Percentiles rank a stretch among this genome's conserved stretches.
Conservation (phyloP, 2,888 invertebrate species). For the Cremastobaeus sp. region DNA sequence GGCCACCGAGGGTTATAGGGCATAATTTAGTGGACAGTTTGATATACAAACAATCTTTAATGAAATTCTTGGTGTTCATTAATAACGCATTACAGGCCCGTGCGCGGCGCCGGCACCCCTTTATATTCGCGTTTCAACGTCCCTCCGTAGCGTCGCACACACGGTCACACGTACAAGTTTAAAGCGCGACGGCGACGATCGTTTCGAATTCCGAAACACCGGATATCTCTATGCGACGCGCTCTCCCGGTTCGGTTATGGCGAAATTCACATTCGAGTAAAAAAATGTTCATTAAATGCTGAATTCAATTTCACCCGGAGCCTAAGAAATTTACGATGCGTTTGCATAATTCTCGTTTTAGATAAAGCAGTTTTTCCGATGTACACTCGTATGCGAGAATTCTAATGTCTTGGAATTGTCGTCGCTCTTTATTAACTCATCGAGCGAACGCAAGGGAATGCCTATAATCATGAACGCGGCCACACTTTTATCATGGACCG, state of each 20-base stretch:
- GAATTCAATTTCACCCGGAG: constrained; percentile 56
- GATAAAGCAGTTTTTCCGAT: constrained; percentile 45
- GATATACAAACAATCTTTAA: constrained; percentile 83
- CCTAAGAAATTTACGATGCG: constrained; percentile 60
- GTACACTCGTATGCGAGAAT: constrained; percentile 48
- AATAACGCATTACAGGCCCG: constrained; percentile 82
- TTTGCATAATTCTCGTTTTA: constrained; percentile 54
- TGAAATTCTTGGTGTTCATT: constrained; percentile 85
- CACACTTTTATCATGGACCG: background rate
- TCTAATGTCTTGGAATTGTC: constrained; percentile 50
- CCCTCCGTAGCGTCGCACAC: constrained; percentile 55
- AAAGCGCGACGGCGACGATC: constrained; percentile 63
- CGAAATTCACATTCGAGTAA: constrained; percentile 57
- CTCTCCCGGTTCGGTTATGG: constrained; percentile 55
- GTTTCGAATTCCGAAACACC: constrained; percentile 65
- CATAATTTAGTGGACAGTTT: constrained; percentile 82
- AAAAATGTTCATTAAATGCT: constrained; percentile 62
- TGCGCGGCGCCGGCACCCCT: constrained; percentile 67
- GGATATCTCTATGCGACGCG: constrained; percentile 60
- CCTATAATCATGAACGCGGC: constrained; percentile 17
- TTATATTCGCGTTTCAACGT: constrained; percentile 64
- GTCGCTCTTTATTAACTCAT: constrained; percentile 47
- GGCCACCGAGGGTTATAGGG: constrained; percentile 72
- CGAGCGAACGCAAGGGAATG: constrained; percentile 18
- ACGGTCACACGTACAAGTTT: constrained; percentile 58